Conservation (phyloP, 2,113 vertebrate genomes). For the Vireo altiloquus region DNA sequence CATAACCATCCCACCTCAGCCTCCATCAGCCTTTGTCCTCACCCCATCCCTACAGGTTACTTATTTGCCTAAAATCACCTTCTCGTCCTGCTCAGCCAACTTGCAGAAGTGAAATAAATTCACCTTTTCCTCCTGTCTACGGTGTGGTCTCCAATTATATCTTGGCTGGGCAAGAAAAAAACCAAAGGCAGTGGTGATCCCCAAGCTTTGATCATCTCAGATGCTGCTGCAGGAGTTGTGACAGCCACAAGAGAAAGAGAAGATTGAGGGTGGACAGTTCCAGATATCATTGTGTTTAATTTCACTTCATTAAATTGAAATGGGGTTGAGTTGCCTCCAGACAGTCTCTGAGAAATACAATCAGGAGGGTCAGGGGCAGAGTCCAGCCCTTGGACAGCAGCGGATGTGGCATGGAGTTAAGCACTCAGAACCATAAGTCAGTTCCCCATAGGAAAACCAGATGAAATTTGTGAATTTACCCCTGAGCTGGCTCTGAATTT, state of each 20-base stretch:
- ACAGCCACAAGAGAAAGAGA: background rate
- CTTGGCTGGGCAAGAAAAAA: background rate
- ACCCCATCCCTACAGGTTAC: background rate
- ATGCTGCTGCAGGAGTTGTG: background rate
- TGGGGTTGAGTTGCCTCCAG: background rate
- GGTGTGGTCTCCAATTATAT: background rate
- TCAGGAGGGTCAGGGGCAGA: fast-evolving
- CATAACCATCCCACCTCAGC: background rate
- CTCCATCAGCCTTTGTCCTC: background rate
- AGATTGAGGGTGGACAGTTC: background rate
- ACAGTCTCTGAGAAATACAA: background rate
- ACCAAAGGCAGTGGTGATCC: fast-evolving
- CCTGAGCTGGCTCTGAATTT: background rate
- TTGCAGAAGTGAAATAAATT: background rate
- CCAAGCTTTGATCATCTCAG: background rate
- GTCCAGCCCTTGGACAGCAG: background rate
- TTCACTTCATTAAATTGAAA: background rate
- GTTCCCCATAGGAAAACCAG: background rate
- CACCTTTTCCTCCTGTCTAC: background rate
- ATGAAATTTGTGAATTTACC: background rate
- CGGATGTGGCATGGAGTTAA: background rate
- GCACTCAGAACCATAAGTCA: background rate
- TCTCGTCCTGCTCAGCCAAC: background rate
- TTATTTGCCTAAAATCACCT: background rate
- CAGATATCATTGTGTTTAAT: background rate